These are phyloP conservation scores for Gymnobelideus leadbeateri DNA, from an alignment of 2,113 vertebrate species.

Conservation along the genomic window DNA sequence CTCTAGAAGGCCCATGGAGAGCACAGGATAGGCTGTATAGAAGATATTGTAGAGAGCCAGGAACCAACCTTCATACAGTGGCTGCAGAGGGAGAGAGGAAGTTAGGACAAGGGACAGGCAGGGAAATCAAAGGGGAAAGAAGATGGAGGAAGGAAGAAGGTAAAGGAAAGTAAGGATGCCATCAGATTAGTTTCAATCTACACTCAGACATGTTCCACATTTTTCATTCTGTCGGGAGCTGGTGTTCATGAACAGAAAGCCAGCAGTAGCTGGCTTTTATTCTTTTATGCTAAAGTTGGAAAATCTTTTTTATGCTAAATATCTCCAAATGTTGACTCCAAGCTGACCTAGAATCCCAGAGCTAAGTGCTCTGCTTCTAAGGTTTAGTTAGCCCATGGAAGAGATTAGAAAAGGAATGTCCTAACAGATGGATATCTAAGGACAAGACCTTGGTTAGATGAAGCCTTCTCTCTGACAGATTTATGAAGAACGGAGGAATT, in stretches of 20 bases:
- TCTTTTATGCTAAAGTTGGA: neutral
- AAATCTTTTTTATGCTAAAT: neutral
- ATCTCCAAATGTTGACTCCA: neutral
- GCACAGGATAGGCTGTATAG: constrained; percentile 87
- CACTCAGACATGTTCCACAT: neutral
- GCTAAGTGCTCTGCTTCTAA: neutral
- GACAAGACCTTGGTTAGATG: neutral
- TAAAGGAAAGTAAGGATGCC: neutral
- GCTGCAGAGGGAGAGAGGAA: constrained; percentile 80
- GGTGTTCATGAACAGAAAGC: neutral
- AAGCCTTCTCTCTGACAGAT: neutral
- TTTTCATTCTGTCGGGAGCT: neutral
- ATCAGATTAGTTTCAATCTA: neutral
- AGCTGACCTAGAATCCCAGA: neutral
- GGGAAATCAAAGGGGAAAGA: too few relatives aligned
- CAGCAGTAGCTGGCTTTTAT: neutral
- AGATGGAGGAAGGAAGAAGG: neutral
- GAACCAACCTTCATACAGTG: constrained; percentile 94
- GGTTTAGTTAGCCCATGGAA: neutral
- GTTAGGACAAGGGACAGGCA: neutral
- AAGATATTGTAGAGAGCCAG: constrained; percentile 90
- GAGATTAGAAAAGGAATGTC: neutral
- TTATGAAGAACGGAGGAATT: too few relatives aligned
- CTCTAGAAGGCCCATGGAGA: constrained; percentile 91
- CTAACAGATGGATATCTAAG: neutral